Evolutionary conservation across 2,888 invertebrate genomes (phyloP).

Genomic region (Cryptocephalus primarius): DNA sequence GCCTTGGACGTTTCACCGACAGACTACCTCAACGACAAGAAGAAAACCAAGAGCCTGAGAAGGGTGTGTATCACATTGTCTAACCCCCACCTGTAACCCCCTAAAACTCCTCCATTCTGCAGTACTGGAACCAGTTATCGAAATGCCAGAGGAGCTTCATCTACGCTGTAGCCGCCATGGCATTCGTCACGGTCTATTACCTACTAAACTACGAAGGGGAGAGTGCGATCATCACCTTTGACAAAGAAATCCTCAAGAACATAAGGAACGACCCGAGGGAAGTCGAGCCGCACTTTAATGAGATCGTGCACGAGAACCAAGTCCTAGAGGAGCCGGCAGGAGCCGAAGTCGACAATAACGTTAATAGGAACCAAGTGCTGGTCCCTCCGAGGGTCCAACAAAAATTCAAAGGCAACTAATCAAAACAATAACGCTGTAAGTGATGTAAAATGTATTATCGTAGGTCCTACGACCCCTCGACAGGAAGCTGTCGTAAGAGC

Average conservation of each 20-base stretch:
- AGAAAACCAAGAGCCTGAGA: conserved; percentile 20
- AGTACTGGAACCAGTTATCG: conserved; percentile 82
- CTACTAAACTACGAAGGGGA: conserved; percentile 42
- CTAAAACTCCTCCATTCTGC: conserved; percentile 28
- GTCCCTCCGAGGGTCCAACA: conserved; percentile 22
- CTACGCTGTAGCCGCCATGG: conserved; percentile 48
- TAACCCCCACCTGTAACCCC: not conserved
- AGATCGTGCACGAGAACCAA: conserved; percentile 29
- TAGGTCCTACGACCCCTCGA: conserved; percentile 66
- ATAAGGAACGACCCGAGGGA: conserved; percentile 26
- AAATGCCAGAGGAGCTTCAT: conserved; percentile 70
- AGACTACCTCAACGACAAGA: conserved; percentile 13
- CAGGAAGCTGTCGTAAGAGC: conserved; percentile 81
- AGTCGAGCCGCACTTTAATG: conserved; percentile 23
- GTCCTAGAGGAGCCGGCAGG: conserved; percentile 39
- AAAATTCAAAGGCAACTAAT: conserved; percentile 22
- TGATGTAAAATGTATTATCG: not conserved
- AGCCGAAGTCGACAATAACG: conserved; percentile 17
- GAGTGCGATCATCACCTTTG: conserved; percentile 20
- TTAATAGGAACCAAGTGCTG: conserved; percentile 24
- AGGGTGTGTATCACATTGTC: conserved; percentile 17
- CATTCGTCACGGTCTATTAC: conserved; percentile 49
- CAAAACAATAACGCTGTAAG: not conserved
- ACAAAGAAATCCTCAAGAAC: conserved; percentile 21
- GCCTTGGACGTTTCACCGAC: conserved; percentile 17